Evolutionary conservation across 2,113 vertebrate genomes (phyloP).

Genomic region (Pheucticus melanocephalus): DNA sequence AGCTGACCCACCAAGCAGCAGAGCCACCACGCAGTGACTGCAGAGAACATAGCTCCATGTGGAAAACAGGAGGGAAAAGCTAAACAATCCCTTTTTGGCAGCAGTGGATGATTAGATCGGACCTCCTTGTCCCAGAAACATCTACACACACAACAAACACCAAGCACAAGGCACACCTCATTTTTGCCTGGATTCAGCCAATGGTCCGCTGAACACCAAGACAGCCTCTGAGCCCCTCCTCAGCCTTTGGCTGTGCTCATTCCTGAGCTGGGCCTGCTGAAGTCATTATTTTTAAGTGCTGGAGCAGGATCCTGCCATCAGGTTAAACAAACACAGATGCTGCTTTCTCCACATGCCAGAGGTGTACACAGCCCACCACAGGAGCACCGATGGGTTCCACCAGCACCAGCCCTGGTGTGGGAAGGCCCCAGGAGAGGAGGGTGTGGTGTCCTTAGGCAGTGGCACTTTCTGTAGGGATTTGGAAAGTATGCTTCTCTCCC

Average conservation of each 20-base stretch:
- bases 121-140: not conserved
- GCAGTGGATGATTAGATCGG: not conserved
- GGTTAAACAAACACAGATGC: not conserved
- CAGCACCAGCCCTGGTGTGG: rapidly evolving
- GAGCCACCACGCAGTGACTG: not conserved
- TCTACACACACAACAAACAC: rapidly evolving
- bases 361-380: not conserved
- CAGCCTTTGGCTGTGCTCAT: rapidly evolving
- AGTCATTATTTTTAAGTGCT: not conserved
- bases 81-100: not conserved
- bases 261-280: not conserved
- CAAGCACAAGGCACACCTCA: rapidly evolving
- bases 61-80: not conserved
- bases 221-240: rapidly evolving
- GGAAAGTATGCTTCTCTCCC: not conserved
- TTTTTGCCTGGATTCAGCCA: not conserved
- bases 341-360: not conserved
- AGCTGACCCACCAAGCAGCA: not conserved
- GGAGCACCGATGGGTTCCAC: rapidly evolving
- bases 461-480: not conserved
- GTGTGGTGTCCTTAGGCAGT: rapidly evolving
- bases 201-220: not conserved
- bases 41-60: not conserved
- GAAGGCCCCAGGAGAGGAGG: not conserved
- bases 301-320: not conserved